Conservation (phyloP, 2,888 invertebrate genomes). For the Trachelus iudaicus region DNA sequence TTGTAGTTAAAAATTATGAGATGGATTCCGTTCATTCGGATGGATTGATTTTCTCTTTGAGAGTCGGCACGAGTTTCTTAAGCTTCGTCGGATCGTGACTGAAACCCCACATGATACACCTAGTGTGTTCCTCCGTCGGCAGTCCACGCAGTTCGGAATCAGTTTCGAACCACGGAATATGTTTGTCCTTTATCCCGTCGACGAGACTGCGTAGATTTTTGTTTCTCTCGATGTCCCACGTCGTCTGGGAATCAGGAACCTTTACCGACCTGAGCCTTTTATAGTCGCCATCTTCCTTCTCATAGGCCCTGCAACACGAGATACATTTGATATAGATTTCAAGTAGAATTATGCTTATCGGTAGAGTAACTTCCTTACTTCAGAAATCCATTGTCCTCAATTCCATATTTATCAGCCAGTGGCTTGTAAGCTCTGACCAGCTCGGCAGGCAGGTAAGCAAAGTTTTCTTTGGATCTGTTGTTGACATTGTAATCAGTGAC, state of each 20-base stretch:
- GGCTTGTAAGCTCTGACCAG: slow-evolving; percentile 70
- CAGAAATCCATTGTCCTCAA: slow-evolving; percentile 64
- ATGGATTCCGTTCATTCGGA: slow-evolving; percentile 19
- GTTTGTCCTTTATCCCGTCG: slow-evolving; percentile 69
- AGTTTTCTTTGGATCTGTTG: slow-evolving; percentile 76
- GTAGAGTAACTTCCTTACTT: slow-evolving; percentile 28
- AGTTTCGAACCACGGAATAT: slow-evolving; percentile 67
- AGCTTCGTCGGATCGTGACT: slow-evolving; percentile 77
- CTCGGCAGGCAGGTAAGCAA: slow-evolving; percentile 74
- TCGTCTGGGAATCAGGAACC: slow-evolving; percentile 69
- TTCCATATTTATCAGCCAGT: slow-evolving; percentile 68
- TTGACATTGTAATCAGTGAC: slow-evolving; percentile 78
- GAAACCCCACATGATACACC: slow-evolving; percentile 81
- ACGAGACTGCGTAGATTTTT: slow-evolving; percentile 65
- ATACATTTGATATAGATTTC: background rate
- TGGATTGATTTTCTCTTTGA: slow-evolving; percentile 22
- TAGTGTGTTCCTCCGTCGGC: slow-evolving; percentile 76
- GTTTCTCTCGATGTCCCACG: slow-evolving; percentile 84
- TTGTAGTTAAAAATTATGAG: background rate
- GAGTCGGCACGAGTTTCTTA: slow-evolving; percentile 70
- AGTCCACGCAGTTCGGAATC: slow-evolving; percentile 76
- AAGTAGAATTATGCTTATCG: background rate
- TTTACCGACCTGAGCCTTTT: slow-evolving; percentile 77
- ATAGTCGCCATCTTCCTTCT: slow-evolving; percentile 75
- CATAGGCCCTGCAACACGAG: slow-evolving; percentile 68